Base-by-base conservation (phyloP, 2,888 invertebrate species). In the Andricus quercusramuli region DNA sequence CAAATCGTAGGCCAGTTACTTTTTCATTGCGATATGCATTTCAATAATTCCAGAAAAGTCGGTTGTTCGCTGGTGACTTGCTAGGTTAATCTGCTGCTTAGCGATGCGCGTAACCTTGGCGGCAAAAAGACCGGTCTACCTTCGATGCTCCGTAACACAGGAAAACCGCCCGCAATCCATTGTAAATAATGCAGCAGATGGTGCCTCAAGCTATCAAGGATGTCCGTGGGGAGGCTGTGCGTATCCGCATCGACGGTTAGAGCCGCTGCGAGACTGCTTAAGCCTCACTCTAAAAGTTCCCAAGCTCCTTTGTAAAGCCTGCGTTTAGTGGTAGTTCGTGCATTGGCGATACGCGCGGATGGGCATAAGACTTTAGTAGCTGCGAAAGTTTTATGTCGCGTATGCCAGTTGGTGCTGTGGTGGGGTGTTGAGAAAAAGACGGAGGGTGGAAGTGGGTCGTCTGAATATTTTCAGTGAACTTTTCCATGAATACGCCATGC, bases 401-500 rank as follows among this genome's bases (percentile, higher is more conserved):
- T 83, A 67, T 66, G 81, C 37, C 66, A 80, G 56, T 11, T 51
- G 68, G 13, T 13, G 59, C 59, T 59, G 22, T 22, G 59, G 59
- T 59, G 13, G 37, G 29, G 67, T 6, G n/a, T 25, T 29, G 13
- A 66, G 20, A 29, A 41, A n/a, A 66, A 20, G 37, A 32, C 20
- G 56, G 66, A 70, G 66, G 82, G 74, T 79, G 81, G 85, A 87
- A 87, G 83, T 82, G 80, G 83, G 84, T 83, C 85, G 85, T 76
- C 79, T 85, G 87, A 86, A 89, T 90, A 88, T 87, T 86, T 84
- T 70, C 66, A 81, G 80, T 79, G 77, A 89, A 90, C 85, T 90
- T 90, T 89, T 86, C 84, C 84, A 87, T 89, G 88, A 89, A 90
- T 89, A 88, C 86, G 79, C 83, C 86, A 86, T 86, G 85, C 84